Conservation (phyloP, 2,888 invertebrate genomes). For the Copidosoma aretas region DNA sequence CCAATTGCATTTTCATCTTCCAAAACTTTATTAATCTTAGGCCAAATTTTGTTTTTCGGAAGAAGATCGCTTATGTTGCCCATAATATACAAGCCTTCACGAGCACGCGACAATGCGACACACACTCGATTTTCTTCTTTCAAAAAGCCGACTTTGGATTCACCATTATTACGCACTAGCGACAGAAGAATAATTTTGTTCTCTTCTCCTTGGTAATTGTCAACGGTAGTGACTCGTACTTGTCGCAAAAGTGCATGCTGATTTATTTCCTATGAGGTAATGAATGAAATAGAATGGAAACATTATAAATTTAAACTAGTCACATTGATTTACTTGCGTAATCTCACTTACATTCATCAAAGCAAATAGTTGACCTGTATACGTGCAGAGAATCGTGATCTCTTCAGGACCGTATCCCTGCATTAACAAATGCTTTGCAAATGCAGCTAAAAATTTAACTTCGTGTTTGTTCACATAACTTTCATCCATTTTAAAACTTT, state of each 20-base stretch:
- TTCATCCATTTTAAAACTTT: not conserved
- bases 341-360: not conserved
- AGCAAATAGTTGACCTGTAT: constrained; percentile 1
- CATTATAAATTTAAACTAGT: not conserved
- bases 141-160: constrained; percentile 23
- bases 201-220: constrained; percentile 30
- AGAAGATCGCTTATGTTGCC: constrained; percentile 5
- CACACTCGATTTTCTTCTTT: constrained; percentile 25
- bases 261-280: constrained; percentile 6
- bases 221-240: constrained; percentile 17
- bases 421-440: not conserved
- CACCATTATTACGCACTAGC: constrained; percentile 23
- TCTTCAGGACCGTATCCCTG: not conserved
- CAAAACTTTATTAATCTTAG: not conserved
- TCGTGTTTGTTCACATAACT: not conserved
- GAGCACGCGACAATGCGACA: constrained; percentile 11
- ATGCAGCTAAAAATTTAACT: constrained; percentile 3
- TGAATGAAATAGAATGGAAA: no score
- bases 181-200: constrained; percentile 26
- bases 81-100: constrained; percentile 9
- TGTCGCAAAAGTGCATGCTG: not conserved
- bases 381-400: constrained; percentile 4
- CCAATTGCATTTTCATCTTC: not conserved
- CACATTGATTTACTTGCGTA: not conserved
- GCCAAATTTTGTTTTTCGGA: constrained; percentile 3